phyloP scores from a whole-genome alignment of 64 coral and sea anemone genomes.

The Montipora capricornis region DNA sequence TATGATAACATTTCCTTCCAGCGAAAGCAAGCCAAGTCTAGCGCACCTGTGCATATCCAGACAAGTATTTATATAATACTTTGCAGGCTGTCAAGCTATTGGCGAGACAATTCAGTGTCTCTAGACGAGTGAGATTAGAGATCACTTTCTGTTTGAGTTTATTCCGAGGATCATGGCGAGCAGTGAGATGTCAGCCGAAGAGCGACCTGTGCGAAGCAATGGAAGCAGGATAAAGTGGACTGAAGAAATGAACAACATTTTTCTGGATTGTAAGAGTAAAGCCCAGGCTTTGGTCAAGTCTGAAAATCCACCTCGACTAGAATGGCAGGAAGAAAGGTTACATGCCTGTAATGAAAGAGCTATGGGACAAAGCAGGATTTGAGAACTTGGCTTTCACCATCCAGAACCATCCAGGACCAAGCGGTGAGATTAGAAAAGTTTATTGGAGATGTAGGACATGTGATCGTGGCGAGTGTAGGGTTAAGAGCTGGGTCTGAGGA shows the following conservation, averaged over 20 bases:
- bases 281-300: too few relatives aligned
- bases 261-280: background rate
- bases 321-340: too few relatives aligned
- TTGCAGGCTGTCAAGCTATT: background rate
- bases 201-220: background rate
- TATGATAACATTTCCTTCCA: background rate
- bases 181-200: background rate
- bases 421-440: too few relatives aligned
- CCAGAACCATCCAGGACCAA: too few relatives aligned
- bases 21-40: background rate
- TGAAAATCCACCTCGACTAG: too few relatives aligned
- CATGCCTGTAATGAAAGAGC: too few relatives aligned
- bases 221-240: background rate
- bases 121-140: conserved; percentile 2
- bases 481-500: too few relatives aligned
- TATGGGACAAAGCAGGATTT: too few relatives aligned
- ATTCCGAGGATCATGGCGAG: background rate
- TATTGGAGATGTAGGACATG: too few relatives aligned
- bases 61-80: conserved; percentile 4
- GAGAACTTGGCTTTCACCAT: too few relatives aligned
- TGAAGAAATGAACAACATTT: background rate
- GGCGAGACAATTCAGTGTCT: background rate
- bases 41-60: background rate
- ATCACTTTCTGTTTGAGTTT: background rate
- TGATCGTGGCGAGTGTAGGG: too few relatives aligned